Percentiles rank a stretch among this genome's conserved stretches.
These are phyloP conservation scores for Dendronephthya gigantea DNA, from an alignment of 64 coral and sea anemone genomes.

Conservation along the genomic window DNA sequence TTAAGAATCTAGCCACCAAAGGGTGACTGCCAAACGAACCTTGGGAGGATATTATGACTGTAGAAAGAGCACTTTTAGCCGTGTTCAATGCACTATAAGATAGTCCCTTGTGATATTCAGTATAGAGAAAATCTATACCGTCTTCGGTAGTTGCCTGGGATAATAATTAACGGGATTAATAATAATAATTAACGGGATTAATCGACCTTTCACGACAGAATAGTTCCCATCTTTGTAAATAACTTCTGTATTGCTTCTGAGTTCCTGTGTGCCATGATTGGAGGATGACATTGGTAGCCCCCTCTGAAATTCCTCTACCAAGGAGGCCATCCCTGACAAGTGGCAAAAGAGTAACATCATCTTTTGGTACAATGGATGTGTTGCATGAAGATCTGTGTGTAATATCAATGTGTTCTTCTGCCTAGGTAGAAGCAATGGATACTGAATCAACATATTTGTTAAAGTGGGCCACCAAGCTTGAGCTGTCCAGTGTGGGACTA, in stretches of 20 bases:
- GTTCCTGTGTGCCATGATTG: not conserved
- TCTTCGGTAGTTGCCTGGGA: not conserved
- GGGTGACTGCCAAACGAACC: slow-evolving; percentile 24
- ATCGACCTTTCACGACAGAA: not conserved
- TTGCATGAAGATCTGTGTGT: not conserved
- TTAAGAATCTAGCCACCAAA: slow-evolving; percentile 21
- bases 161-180: no score
- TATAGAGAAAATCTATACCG: not conserved
- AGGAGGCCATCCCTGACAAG: not conserved
- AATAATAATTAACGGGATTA: no score
- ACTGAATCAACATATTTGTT: not conserved
- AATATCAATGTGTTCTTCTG: not conserved
- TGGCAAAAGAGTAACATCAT: not conserved
- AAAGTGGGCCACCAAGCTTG: slow-evolving; percentile 29
- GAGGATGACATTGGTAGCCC: not conserved
- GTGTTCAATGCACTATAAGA: not conserved
- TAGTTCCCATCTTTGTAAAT: not conserved
- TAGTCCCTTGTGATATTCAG: not conserved
- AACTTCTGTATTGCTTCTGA: not conserved
- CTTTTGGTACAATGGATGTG: not conserved
- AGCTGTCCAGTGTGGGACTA: slow-evolving; percentile 26
- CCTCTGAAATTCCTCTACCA: not conserved
- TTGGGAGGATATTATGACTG: not conserved
- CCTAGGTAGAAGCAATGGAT: slow-evolving; percentile 14
- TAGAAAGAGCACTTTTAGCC: not conserved